These are phyloP conservation scores for Palythoa caribaeorum DNA, from an alignment of 92 coral and sea anemone species.

Conservation along the genomic window DNA sequence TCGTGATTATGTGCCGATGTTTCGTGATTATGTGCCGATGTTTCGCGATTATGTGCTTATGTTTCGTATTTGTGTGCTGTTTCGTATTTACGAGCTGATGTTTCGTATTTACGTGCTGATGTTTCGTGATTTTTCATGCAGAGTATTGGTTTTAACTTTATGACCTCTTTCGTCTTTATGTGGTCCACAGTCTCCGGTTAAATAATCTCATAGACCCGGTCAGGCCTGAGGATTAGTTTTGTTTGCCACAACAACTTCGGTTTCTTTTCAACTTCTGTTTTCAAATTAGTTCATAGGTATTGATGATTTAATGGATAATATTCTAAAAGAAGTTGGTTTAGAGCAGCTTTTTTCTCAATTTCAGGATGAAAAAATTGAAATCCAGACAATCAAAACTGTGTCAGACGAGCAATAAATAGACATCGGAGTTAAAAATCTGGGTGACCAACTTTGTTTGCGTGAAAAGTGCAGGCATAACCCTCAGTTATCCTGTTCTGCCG, in stretches of 20 bases:
- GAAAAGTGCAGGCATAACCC: constrained; percentile 28
- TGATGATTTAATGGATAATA: constrained; percentile 22
- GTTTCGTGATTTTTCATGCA: constrained; percentile 13
- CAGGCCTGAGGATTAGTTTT: constrained; percentile 10
- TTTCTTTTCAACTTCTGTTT: constrained; percentile 10
- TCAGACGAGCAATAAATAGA: constrained; percentile 45
- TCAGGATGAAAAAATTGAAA: constrained; percentile 44
- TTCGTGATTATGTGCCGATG: neutral
- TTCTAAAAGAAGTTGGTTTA: constrained; percentile 41
- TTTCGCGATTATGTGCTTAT: neutral
- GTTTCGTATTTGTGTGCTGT: neutral
- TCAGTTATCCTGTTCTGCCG: constrained; percentile 34
- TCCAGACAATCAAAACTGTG: constrained; percentile 39
- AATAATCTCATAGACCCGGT: neutral
- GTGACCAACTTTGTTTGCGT: constrained; percentile 56
- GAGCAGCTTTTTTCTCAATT: constrained; percentile 16
- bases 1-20: neutral
- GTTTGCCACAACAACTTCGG: constrained; percentile 7
- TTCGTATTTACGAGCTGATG: neutral
- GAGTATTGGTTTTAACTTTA: neutral
- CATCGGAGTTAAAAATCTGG: constrained; percentile 54
- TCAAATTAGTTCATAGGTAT: neutral
- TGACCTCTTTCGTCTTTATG: constrained; percentile 25
- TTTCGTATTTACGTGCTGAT: neutral
- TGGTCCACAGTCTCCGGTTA: constrained; percentile 19